These are phyloP conservation scores for Orthosia gracilis DNA, from an alignment of 2,888 invertebrate species.

Conservation along the genomic window DNA sequence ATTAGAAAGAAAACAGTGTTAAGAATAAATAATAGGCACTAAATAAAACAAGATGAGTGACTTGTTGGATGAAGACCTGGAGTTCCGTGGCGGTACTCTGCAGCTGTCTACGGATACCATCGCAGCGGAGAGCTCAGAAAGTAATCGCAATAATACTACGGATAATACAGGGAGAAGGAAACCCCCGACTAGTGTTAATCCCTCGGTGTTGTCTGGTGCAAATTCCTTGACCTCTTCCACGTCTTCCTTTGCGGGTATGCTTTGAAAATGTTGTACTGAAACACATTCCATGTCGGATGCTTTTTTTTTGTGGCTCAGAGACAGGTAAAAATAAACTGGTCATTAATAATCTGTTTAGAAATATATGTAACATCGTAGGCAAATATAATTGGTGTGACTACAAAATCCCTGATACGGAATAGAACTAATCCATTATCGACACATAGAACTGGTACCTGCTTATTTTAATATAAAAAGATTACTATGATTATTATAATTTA, in stretches of 20 bases:
- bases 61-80: conserved; percentile 90
- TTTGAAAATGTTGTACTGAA: conserved; percentile 19
- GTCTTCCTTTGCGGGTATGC: conserved; percentile 85
- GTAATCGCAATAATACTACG: conserved; percentile 71
- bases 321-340: conserved; percentile 46
- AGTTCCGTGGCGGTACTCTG: conserved; percentile 91
- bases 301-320: conserved; percentile 33
- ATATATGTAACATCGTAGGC: conserved; percentile 20
- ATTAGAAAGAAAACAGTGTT: conserved; percentile 50
- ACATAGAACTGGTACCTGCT: background rate
- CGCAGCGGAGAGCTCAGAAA: conserved; percentile 71
- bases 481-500: conserved; percentile 2
- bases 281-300: conserved; percentile 42
- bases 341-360: background rate
- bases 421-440: conserved; percentile 30
- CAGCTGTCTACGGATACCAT: conserved; percentile 82
- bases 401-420: conserved; percentile 1
- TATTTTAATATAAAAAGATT: background rate
- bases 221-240: conserved; percentile 87
- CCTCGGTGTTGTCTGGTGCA: conserved; percentile 87
- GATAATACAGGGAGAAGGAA: conserved; percentile 75
- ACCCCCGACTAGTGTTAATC: conserved; percentile 77
- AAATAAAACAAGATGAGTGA: conserved; percentile 79
- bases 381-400: conserved; percentile 21
- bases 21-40: conserved; percentile 37